A percentile compares a stretch with the other conserved stretches of the same genome.
phyloP scores from a whole-genome alignment of 2,113 vertebrate genomes.

The Saguinus midas region DNA sequence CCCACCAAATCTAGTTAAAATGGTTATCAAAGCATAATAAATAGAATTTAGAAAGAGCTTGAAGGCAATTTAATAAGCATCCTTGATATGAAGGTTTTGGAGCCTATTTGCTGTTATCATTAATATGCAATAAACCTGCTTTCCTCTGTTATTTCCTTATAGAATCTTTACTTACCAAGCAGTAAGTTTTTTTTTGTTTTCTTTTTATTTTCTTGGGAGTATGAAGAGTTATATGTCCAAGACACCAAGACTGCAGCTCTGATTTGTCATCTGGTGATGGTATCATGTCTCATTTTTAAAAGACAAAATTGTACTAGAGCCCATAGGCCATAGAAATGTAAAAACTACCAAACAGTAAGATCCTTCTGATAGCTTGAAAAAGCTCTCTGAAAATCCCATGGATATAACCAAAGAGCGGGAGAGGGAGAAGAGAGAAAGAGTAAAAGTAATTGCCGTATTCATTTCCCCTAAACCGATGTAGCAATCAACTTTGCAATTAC shows the following conservation, averaged over 20 bases:
- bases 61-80: conserved; percentile 38
- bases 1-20: neutral
- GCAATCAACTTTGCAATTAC: conserved; percentile 73
- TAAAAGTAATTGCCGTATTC: conserved; percentile 47
- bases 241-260: conserved; percentile 29
- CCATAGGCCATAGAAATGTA: conserved; percentile 67
- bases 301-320: conserved; percentile 69
- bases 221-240: conserved; percentile 19
- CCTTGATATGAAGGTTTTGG: conserved; percentile 3
- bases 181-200: neutral
- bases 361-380: conserved; percentile 57
- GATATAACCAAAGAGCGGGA: conserved; percentile 33
- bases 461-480: conserved; percentile 66
- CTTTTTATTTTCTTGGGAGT: neutral
- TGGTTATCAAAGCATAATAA: conserved; percentile 31
- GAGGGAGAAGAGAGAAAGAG: neutral
- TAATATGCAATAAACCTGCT: neutral
- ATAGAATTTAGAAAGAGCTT: conserved; percentile 44
- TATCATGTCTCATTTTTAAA: conserved; percentile 55
- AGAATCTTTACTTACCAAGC: neutral
- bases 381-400: neutral
- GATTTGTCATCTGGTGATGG: conserved; percentile 58
- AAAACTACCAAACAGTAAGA: conserved; percentile 58
- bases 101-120: neutral
- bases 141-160: neutral